Conservation (phyloP, 2,888 invertebrate genomes). For the Aphidius colemani region DNA sequence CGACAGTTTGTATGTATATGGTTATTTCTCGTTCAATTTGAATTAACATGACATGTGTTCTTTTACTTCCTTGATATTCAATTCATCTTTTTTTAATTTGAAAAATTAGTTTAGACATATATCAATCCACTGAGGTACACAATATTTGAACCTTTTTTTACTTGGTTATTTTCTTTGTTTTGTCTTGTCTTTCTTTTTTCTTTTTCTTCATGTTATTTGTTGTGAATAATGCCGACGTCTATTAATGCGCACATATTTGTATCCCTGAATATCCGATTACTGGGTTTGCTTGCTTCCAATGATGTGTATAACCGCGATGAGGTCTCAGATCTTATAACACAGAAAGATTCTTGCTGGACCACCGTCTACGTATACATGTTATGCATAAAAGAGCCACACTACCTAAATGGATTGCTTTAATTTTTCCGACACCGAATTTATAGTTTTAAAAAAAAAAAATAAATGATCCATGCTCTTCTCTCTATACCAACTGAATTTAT, state of each 20-base stretch:
- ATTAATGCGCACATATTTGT: slow-evolving; percentile 58
- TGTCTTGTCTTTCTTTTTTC: neutral
- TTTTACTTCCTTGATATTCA: slow-evolving; percentile 5
- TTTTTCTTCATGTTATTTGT: slow-evolving; percentile 1
- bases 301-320: slow-evolving; percentile 30
- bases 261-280: slow-evolving; percentile 58
- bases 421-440: slow-evolving; percentile 51
- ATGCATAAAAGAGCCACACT: slow-evolving; percentile 22
- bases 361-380: slow-evolving; percentile 38
- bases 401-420: slow-evolving; percentile 55
- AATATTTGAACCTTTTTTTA: slow-evolving; percentile 13
- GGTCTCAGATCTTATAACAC: slow-evolving; percentile 31
- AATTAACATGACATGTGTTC: slow-evolving; percentile 15
- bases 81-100: slow-evolving; percentile 7
- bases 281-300: slow-evolving; percentile 32
- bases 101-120: slow-evolving; percentile 19
- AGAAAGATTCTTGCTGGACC: slow-evolving; percentile 42
- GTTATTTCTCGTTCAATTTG: slow-evolving; percentile 26
- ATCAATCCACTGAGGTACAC: slow-evolving; percentile 13
- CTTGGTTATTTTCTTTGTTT: slow-evolving; percentile 5
- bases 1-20: neutral
- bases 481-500: too few relatives aligned
- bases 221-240: slow-evolving; percentile 36
- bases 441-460: too few relatives aligned
- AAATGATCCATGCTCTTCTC: too few relatives aligned